Evolutionary conservation across 2,888 invertebrate genomes (phyloP), one percentile per base, ranked within the genome.

Genomic region (Drosophila rubida): DNA sequence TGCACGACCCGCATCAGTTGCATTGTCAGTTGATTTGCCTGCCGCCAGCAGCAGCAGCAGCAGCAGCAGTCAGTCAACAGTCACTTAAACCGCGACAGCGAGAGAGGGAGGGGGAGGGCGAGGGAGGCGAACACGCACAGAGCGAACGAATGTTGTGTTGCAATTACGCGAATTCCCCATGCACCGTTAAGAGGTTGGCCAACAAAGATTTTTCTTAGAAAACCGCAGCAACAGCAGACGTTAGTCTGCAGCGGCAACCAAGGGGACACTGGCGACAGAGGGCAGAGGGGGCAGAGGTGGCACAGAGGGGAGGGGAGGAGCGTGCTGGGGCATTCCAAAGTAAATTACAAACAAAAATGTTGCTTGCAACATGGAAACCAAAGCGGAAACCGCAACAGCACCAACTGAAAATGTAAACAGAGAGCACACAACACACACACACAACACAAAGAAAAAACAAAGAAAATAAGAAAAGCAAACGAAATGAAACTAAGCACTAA

Each of bases 311-410:
- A 22, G 44, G 32, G 37, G 45, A 37, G 35, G 44, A 57, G 30
- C 4, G 30, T 27, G 27, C 27, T 27, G 32, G 32, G 58, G 84
- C 88, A 82, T 82, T 88, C 82, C 82, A 83, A 88, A 82, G 65
- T 88, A 82, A 82, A 82, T 82, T 82, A 88, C 89, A 84, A 88
- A 77, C 82, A 82, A 82, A 82, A 82, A 82, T 82, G 82, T 88
- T 82, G 87, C 88, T 71, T 63, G 71, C 75, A 79, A 71, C 66
- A 75, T 62, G 77, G 41, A 76, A 77, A 81, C 67, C 71, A 82
- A 82, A 79, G 80, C 86, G 88, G 66, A 88, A 81, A 75, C 88
- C 88, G 68, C 88, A 88, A 69, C 76, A 80, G 70, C 82, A 88
- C 60, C 86, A 85, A 66, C 77, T 57, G 62, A 78, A 81, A 81